Evolutionary conservation across 2,113 vertebrate species (phyloP), one percentile per base, ranked within the genome.

Genomic region (Hydropotes inermis): DNA sequence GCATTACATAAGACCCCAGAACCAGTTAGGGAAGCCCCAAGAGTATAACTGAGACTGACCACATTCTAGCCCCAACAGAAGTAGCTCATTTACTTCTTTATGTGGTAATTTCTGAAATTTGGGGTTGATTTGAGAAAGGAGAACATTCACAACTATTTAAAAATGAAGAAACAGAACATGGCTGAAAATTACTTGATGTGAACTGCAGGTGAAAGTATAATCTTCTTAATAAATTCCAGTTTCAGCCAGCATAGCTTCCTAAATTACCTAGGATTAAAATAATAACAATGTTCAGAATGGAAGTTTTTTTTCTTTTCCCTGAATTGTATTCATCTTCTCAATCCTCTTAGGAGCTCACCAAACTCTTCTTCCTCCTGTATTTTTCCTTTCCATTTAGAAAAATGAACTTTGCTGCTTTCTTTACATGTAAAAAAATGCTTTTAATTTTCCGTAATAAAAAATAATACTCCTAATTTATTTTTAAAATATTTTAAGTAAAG

Each of bases 171-270:
- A 61, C 19, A 43, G 52, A 92, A 95, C 33, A 91, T 85, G n/a
- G 64, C 79, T 97, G 79, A 91, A 97, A 97, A 92, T 96, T 94
- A 97, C 81, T 97, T 96, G 90, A 97, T 89, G 55, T 95, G 96
- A 97, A 96, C 84, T 96, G 30, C 74, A 96, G 87, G 74, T 87
- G 52, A 96, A 96, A 90, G 33, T 94, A 94, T 98, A 98, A 98
- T 97, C 98, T 97, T 97, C 98, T 98, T 98, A 97, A 96, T 97
- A 97, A 91, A 96, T 97, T 97, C 97, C 94, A 97, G 96, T 97
- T 97, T 95, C 87, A 97, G 58, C 96, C 85, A 97, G 98, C 64
- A 96, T 64, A 87, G 94, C 96, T 97, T 98, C 95, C 97, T 96
- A 90, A 97, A 94, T 93, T 60, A 96, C 91, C 83, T 89, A 97